These are phyloP conservation scores for Lutjanus erythropterus DNA, from an alignment of 2,113 vertebrate species.

Conservation along the genomic window DNA sequence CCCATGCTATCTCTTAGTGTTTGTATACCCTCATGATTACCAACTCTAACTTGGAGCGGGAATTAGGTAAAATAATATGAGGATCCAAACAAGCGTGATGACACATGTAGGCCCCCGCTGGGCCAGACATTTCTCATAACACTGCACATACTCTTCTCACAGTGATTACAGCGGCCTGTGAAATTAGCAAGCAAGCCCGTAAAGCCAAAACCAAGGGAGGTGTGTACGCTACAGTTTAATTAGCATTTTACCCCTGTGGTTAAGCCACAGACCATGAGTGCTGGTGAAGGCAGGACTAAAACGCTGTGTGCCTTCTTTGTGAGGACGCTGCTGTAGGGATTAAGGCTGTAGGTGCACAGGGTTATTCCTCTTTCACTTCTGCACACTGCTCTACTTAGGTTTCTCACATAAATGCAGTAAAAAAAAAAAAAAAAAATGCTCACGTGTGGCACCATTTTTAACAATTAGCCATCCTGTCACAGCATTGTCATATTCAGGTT, in stretches of 20 bases:
- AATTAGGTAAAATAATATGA: constrained; percentile 46
- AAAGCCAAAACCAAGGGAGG: constrained; percentile 68
- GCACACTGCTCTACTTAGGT: background rate
- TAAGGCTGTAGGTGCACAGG: constrained; percentile 24
- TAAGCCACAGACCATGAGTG: constrained; percentile 74
- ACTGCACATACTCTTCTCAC: constrained; percentile 40
- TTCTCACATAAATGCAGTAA: background rate
- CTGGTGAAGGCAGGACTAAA: constrained; percentile 52
- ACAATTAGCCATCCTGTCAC: background rate
- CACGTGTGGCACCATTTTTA: too few species aligned
- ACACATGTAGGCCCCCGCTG: constrained; percentile 38
- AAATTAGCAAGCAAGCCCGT: constrained; percentile 77
- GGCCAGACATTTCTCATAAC: constrained; percentile 40
- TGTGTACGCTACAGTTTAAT: constrained; percentile 73
- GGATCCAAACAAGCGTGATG: constrained; percentile 39
- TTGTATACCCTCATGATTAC: constrained; percentile 50
- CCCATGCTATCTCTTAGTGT: constrained; percentile 56
- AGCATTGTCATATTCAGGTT: background rate
- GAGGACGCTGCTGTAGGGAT: constrained; percentile 49
- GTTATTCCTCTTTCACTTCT: constrained; percentile 35
- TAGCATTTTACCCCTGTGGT: constrained; percentile 77
- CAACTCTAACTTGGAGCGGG: background rate
- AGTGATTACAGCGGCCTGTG: constrained; percentile 71
- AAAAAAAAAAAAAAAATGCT: too few species aligned
- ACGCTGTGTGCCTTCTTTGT: constrained; percentile 59